phyloP scores from a whole-genome alignment of 2,888 invertebrate genomes.

The Rhopalosiphum nymphaeae region DNA sequence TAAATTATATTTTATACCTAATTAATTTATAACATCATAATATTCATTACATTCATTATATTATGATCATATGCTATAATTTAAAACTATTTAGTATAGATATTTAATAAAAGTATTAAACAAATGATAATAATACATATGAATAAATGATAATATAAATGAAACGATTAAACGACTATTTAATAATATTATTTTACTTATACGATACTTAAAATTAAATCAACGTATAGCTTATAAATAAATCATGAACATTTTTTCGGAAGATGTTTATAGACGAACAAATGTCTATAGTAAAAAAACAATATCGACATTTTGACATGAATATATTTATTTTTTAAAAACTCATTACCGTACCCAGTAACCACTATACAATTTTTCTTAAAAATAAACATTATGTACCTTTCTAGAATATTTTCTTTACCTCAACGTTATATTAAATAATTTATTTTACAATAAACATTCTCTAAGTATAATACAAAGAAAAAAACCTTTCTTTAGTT shows the following conservation, averaged over 20 bases:
- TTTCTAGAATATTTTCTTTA: slow-evolving; percentile 1
- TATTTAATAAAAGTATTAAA: background rate
- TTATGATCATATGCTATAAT: background rate
- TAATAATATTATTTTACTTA: background rate
- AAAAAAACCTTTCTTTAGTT: background rate
- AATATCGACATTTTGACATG: background rate
- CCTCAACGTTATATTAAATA: slow-evolving; percentile 27
- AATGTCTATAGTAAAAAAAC: slow-evolving; percentile 20
- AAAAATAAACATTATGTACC: background rate
- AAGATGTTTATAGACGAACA: background rate
- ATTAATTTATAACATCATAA: background rate
- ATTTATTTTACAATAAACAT: slow-evolving; percentile 40
- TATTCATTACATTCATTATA: no score
- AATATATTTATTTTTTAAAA: slow-evolving; percentile 41
- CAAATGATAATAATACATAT: background rate
- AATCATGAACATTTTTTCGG: background rate
- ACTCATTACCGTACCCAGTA: slow-evolving; percentile 1
- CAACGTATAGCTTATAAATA: background rate
- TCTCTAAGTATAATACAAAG: background rate
- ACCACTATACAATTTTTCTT: slow-evolving; percentile 6
- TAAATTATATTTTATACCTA: background rate
- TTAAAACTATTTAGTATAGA: background rate
- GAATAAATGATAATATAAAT: background rate
- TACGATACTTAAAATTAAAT: background rate
- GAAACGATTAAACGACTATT: background rate